A percentile compares a stretch with the other conserved stretches of the same genome.
These are phyloP conservation scores for Drosophila lacertosa DNA, from an alignment of 1,140 invertebrate genomes.

Conservation along the genomic window DNA sequence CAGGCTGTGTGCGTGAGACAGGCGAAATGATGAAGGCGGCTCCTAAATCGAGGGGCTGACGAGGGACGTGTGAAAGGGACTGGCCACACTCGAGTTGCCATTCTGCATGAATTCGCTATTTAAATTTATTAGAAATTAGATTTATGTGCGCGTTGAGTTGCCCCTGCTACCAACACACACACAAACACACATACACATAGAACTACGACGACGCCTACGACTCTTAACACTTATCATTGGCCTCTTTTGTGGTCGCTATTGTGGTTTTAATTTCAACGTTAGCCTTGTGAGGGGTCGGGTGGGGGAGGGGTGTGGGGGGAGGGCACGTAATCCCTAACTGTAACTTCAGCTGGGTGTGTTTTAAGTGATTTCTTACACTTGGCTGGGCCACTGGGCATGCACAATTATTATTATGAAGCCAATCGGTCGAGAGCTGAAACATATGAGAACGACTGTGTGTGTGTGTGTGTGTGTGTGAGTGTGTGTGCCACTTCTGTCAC, in stretches of 20 bases:
- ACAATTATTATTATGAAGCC: conserved; percentile 60
- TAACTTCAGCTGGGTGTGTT: conserved; percentile 35
- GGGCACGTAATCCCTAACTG: conserved; percentile 20
- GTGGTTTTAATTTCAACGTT: conserved; percentile 58
- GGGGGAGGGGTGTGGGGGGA: neutral
- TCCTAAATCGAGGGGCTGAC: neutral
- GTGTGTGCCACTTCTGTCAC: conserved; percentile 73
- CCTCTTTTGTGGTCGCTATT: conserved; percentile 53
- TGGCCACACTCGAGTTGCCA: conserved; percentile 56
- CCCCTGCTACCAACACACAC: neutral
- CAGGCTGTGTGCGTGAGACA: conserved; percentile 46
- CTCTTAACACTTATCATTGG: conserved; percentile 69
- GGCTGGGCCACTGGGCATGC: conserved; percentile 58
- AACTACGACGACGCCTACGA: conserved; percentile 35
- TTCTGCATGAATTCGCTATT: conserved; percentile 79
- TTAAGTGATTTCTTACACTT: conserved; percentile 76
- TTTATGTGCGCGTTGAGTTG: conserved; percentile 78
- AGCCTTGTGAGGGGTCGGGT: neutral
- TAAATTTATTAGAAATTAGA: conserved; percentile 82
- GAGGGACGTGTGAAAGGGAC: neutral
- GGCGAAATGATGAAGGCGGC: conserved; percentile 24
- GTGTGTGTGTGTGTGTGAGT: conserved; percentile 32
- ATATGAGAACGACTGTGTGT: neutral
- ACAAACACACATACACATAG: neutral
- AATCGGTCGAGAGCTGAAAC: no score